phyloP scores from a whole-genome alignment of 2,888 invertebrate species.

The Candidula unifasciata region DNA sequence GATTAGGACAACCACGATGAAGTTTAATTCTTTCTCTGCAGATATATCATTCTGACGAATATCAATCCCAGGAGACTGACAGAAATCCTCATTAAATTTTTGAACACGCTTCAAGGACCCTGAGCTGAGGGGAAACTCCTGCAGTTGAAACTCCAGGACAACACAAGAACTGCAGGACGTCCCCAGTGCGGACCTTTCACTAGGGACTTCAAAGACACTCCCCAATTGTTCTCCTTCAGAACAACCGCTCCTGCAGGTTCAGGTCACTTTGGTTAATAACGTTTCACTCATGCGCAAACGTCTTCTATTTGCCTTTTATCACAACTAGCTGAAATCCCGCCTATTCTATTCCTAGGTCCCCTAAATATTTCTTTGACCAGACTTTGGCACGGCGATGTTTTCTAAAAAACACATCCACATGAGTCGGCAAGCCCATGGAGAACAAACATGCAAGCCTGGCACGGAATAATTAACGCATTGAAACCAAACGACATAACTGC shows the following conservation, averaged over 20 bases:
- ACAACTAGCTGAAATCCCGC: background rate
- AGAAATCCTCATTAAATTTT: too few relatives aligned
- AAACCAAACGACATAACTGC: background rate
- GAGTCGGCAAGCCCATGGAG: background rate
- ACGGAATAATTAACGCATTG: constrained; percentile 10
- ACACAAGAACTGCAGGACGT: constrained; percentile 16
- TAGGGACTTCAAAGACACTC: constrained; percentile 24
- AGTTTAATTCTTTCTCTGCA: too few relatives aligned
- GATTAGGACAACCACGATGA: too few relatives aligned
- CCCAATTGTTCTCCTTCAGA: background rate
- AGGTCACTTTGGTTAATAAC: constrained; percentile 12
- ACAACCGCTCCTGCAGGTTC: background rate
- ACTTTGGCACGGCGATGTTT: background rate
- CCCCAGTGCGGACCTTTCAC: background rate
- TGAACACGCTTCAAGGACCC: too few relatives aligned
- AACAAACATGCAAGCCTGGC: background rate
- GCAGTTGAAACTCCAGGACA: too few relatives aligned
- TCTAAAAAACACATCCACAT: background rate
- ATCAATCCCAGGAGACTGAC: too few relatives aligned
- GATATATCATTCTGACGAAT: too few relatives aligned
- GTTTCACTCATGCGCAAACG: constrained; percentile 21
- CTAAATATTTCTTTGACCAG: background rate
- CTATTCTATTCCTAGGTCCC: constrained; percentile 7
- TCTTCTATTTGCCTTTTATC: background rate
- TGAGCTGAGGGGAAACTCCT: too few relatives aligned